Base-by-base conservation (phyloP, 2,888 invertebrate species). In the Zygothrica quintamaculata region DNA sequence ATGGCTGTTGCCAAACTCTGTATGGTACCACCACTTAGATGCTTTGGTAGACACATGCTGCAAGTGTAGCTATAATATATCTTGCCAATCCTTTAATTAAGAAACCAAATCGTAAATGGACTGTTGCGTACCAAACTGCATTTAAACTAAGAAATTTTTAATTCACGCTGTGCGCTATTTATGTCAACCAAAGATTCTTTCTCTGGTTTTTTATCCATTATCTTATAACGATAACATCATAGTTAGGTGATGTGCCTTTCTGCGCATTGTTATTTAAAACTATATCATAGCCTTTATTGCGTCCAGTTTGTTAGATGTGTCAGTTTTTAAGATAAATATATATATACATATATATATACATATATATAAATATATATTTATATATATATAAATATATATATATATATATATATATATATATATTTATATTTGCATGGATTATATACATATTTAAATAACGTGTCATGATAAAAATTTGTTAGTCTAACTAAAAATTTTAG, bases 21-120 rank as follows among this genome's bases (percentile, higher is more conserved):
- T 6, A 89, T 77, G 47, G 77, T 72, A 15, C 40, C 48, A 6
- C 88, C 89, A 26, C 74, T 71, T 18, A 78, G 75, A 25, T 68
- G 52, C 25, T 69, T 67, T 6, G 89, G 88, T 44, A 89, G 67
- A 40, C 87, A 89, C 89, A 89, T 89, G 11, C 15, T 68, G 46
- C n/a, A 9, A 13, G 15, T 12, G 29, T 36, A 12, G 7, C 8
- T 9, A 7, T 22, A 12, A n/a, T 8, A 36, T 37, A 7, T 16
- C 9, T 18, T 8, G 16, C 2, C 55, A 43, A 44, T 25, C 37
- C 31, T 39, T 8, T 34, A 34, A 7, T 4, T 44, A 6, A 13
- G 0, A 4, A 22, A 22, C 3, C 18, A 22, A 22, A 5, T 22
- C 18, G 18, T 9, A 15, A 43, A 8, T 18, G 33, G 56, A 11